A percentile compares a stretch with the other conserved stretches of the same genome.
phyloP scores from a whole-genome alignment of 2,888 invertebrate species.

The Dryobotodes eremita region DNA sequence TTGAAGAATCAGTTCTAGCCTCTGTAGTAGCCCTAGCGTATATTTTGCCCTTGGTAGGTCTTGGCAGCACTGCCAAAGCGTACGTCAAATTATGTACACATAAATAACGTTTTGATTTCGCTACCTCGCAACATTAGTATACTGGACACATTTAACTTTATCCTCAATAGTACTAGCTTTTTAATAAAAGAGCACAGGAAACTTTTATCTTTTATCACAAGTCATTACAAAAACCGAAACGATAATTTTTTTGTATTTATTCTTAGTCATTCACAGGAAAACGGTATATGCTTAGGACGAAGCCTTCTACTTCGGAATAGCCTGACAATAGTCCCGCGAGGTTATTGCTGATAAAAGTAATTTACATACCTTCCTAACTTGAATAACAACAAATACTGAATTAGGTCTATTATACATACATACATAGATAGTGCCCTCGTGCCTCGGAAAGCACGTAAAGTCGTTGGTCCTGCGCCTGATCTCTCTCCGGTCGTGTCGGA shows the following conservation, averaged over 20 bases:
- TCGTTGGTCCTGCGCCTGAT: too few relatives aligned
- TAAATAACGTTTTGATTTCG: slow-evolving; percentile 11
- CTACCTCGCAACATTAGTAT: neutral
- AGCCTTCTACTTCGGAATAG: slow-evolving; percentile 12
- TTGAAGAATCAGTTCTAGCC: neutral
- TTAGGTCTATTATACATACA: too few relatives aligned
- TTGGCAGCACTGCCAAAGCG: slow-evolving; percentile 26
- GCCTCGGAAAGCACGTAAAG: too few relatives aligned
- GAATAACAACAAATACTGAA: neutral
- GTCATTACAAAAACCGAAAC: slow-evolving; percentile 14
- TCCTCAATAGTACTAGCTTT: neutral
- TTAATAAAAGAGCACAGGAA: neutral
- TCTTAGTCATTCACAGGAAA: neutral
- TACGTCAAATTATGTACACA: slow-evolving; percentile 11
- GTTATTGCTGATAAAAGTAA: slow-evolving; percentile 29
- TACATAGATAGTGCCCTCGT: too few relatives aligned
- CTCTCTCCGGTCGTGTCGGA: too few relatives aligned
- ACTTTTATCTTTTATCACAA: neutral
- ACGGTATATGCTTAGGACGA: neutral
- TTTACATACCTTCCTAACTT: neutral
- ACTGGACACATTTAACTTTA: neutral
- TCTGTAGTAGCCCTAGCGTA: neutral
- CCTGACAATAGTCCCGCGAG: slow-evolving; percentile 16
- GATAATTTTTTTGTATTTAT: slow-evolving; percentile 10
- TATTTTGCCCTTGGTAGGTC: neutral